Evolutionary conservation across 2,113 vertebrate species (phyloP), one percentile per base, ranked within the genome.

Genomic region (Upupa epops): DNA sequence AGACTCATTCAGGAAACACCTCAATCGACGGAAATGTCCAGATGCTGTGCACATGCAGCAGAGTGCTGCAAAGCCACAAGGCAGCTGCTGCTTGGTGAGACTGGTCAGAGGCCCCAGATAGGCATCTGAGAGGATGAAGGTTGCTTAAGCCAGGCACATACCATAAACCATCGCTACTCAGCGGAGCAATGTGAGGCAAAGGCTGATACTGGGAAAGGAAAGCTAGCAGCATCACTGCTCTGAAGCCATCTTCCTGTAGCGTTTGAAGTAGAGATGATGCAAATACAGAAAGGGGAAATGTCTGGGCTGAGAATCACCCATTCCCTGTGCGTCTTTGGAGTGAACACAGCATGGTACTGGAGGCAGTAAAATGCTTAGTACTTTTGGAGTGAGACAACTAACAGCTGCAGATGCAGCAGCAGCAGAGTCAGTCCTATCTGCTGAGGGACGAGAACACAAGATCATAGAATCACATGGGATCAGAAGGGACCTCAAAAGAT

Each of bases 11-110:
- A 79, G 87, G 94, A 92, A 95, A 79, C 91, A 51, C 74, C 66
- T 86, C 9, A 1, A 11, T 65, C 3, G 4, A 32, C 93, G 65
- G 58, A 86, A 86, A 75, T 42, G 36, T 75, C 74, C 94, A 93
- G 88, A 59, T 94, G 92, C 73, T 88, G 54, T 84, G 58, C 91
- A 96, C 51, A n/a, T 93, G 93, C 58, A 46, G 46, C 58, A 65
- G 34, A 84, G 34, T 26, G 75, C 77, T 68, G 54, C 73, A 75
- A 84, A 90, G 63, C 66, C 51, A 18, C 31, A 75, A 74, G 77
- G 54, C 83, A 84, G 70, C 77, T 89, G 83, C 77, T 42, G 70
- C 32, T 31, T 29, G 17, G 49, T 45, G 31, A 49, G 54, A 28
- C 75, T 86, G 48, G 58, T 83, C 74, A 84, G 81, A 78, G 46